Evolutionary conservation across 2,797 vertebrate species (phyloP).

Genomic region (Falco columbarius): DNA sequence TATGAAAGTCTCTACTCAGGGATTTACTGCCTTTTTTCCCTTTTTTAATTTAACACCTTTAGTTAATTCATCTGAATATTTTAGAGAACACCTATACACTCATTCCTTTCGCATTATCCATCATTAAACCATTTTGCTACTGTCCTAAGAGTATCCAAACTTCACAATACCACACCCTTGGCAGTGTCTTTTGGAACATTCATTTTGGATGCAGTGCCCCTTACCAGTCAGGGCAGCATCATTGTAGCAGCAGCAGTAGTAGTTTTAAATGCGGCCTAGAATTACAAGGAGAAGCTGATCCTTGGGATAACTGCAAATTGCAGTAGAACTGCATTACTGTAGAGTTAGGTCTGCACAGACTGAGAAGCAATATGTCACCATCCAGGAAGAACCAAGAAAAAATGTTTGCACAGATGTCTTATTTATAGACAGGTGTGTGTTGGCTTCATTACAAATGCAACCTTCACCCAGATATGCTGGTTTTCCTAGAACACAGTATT

Average conservation of each 20-base stretch:
- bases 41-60: neutral
- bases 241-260: fast-evolving
- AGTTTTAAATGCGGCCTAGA: neutral
- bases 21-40: neutral
- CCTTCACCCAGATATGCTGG: neutral
- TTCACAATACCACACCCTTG: neutral
- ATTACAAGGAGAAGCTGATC: neutral
- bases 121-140: neutral
- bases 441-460: neutral
- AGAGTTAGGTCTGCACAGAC: neutral
- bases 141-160: neutral
- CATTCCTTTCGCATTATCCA: neutral
- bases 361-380: neutral
- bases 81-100: neutral
- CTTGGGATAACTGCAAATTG: neutral
- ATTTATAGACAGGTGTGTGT: neutral
- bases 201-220: neutral
- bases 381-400: neutral
- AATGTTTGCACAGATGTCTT: neutral
- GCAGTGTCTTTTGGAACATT: neutral
- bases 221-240: neutral
- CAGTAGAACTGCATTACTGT: neutral
- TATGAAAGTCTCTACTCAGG: neutral
- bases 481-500: neutral
- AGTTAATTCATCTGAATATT: neutral